These are phyloP conservation scores for Corythaeola cristata DNA, from an alignment of 2,113 vertebrate species.

Conservation along the genomic window DNA sequence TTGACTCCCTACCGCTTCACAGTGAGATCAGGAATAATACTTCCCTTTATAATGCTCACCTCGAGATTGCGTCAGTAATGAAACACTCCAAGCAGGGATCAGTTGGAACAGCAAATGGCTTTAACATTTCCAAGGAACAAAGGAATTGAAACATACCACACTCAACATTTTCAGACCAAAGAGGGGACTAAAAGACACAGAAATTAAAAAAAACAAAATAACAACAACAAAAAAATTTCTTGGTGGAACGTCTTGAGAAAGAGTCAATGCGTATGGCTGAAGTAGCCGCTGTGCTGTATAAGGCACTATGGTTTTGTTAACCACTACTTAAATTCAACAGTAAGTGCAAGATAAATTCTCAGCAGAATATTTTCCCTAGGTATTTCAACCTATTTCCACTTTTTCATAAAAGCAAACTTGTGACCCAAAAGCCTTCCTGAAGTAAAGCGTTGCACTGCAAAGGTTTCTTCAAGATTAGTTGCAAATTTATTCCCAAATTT, in stretches of 20 bases:
- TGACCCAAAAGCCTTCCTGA: neutral
- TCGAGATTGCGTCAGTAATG: conserved; percentile 63
- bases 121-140: conserved; percentile 44
- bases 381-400: neutral
- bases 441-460: neutral
- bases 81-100: conserved; percentile 68
- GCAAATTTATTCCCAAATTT: neutral
- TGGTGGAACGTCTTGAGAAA: neutral
- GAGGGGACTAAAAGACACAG: neutral
- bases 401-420: neutral
- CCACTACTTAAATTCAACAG: neutral
- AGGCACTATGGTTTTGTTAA: neutral
- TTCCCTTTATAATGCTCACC: conserved; percentile 59
- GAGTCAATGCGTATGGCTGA: neutral
- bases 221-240: neutral
- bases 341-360: neutral
- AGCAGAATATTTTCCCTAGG: neutral
- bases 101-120: conserved; percentile 62
- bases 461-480: neutral
- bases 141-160: conserved; percentile 36
- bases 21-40: conserved; percentile 52
- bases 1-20: conserved; percentile 25
- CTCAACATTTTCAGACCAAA: conserved; percentile 31
- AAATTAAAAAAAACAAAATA: neutral
- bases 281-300: neutral